Base-by-base conservation (phyloP, 2,888 invertebrate genomes). In the Pristionchus maxplancki region DNA sequence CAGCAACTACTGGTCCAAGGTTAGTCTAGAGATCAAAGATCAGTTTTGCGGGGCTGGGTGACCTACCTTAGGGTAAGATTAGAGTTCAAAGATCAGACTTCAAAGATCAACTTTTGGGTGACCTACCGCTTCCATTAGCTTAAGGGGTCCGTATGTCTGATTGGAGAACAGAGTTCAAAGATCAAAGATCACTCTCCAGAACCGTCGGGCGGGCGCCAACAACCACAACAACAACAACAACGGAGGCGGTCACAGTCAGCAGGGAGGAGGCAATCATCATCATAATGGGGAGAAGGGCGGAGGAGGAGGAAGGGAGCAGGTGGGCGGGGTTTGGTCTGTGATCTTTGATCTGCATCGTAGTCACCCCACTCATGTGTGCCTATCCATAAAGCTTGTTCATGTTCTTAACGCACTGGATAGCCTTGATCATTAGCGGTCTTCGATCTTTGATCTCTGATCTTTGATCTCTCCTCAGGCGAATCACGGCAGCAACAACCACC, bases 1-100 rank as follows among this genome's bases (percentile, higher is more conserved):
- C 78, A 78, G 28, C 28, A 78, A 78, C 44, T 78, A 78, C 78
- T 78, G 78, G 78, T 78, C 78, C n/a, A 78, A 78, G 78, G 78
- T 78, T 15, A 31, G 67, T 31, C 1, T 11, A 62, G 24, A 62
- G 62, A 62, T 62, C 62, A 62, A 62, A 62, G 62, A 62, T 62
- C 24, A 62, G 11, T 1, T 62, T 24, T 11, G 3, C 6, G n/a
- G 24, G 24, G 1, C 24, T 62, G 24, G 11, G 62, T 24, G 15
- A 31, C 31, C 31, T 34, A n/a, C 58, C 58, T 58, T 58, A 58
- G 8, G 58, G 58, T 6, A n/a, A 2, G 5, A 9, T 58, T 58
- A 20, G 24, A n/a, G 17, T 17, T 53, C 20, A 48, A 48, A 15
- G 11, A 50, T 9, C 50, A 17, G 24, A 28, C n/a, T 28, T 11